Percentiles rank a stretch among this genome's conserved stretches.
These are phyloP conservation scores for Mylabris sibirica DNA, from an alignment of 2,888 invertebrate species.

Conservation along the genomic window DNA sequence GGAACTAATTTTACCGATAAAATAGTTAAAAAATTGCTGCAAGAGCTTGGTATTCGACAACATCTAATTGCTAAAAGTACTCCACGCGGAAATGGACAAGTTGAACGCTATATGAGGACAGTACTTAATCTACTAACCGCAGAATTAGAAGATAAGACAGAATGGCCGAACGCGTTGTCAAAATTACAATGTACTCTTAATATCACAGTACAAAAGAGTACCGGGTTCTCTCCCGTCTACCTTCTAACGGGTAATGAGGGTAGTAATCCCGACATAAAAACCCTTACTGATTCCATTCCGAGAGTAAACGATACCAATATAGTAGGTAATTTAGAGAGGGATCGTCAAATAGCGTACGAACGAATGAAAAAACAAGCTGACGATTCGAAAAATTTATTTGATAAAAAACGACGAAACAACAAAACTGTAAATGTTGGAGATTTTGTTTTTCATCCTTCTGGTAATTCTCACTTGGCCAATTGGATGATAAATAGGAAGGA, in stretches of 20 bases:
- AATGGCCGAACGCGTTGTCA: slow-evolving; percentile 12
- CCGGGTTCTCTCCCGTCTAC: slow-evolving; percentile 31
- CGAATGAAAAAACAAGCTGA: slow-evolving; percentile 23
- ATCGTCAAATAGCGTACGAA: slow-evolving; percentile 14
- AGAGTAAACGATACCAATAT: too few species aligned
- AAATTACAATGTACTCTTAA: slow-evolving; percentile 29
- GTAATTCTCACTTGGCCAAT: slow-evolving; percentile 29
- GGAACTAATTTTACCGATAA: slow-evolving; percentile 35
- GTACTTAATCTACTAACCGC: slow-evolving; percentile 6
- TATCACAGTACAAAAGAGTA: slow-evolving; percentile 33
- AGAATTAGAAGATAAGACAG: background rate
- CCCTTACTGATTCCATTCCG: slow-evolving; percentile 16
- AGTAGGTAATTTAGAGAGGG: too few species aligned
- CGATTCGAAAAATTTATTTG: slow-evolving; percentile 26
- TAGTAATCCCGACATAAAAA: slow-evolving; percentile 21
- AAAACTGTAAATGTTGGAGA: slow-evolving; percentile 30
- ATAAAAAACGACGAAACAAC: slow-evolving; percentile 28
- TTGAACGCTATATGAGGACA: slow-evolving; percentile 29
- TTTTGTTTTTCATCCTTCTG: slow-evolving; percentile 34
- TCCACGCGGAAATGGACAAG: slow-evolving; percentile 34
- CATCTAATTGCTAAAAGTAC: slow-evolving; percentile 32
- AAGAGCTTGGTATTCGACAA: slow-evolving; percentile 20
- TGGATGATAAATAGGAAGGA: slow-evolving; percentile 32
- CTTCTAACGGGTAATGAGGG: slow-evolving; percentile 25
- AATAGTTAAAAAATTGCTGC: slow-evolving; percentile 22